Conservation (phyloP, 1,140 invertebrate species). For the Drosophila virilis region DNA sequence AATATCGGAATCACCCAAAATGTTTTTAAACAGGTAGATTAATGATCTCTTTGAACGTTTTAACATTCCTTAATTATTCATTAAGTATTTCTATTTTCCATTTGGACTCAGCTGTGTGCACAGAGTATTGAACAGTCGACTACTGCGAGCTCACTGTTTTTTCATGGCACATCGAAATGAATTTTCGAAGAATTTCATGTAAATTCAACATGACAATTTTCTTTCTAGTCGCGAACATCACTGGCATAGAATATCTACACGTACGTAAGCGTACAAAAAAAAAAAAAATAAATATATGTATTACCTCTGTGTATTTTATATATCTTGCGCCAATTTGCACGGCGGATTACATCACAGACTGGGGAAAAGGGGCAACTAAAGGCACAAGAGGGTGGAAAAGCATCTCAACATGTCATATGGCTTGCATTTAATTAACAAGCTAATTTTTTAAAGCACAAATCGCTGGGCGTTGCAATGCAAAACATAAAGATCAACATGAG, state of each 20-base stretch:
- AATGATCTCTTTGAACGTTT: too few relatives aligned
- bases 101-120: too few relatives aligned
- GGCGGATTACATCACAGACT: constrained; percentile 67
- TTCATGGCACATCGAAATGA: constrained; percentile 69
- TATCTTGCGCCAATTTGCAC: constrained; percentile 69
- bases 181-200: constrained; percentile 66
- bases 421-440: constrained; percentile 81
- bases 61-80: too few relatives aligned
- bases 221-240: constrained; percentile 21
- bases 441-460: constrained; percentile 80
- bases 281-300: constrained; percentile 17
- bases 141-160: constrained; percentile 12
- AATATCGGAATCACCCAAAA: too few relatives aligned
- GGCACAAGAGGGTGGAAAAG: not conserved
- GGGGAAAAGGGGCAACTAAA: not conserved
- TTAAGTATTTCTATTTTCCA: too few relatives aligned
- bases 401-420: constrained; percentile 67
- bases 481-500: constrained; percentile 14
- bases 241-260: constrained; percentile 17
- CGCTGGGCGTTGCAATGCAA: constrained; percentile 44
- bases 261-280: constrained; percentile 3
- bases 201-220: constrained; percentile 76
- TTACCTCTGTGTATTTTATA: constrained; percentile 40
- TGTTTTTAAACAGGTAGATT: too few relatives aligned
- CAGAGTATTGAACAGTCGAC: not conserved